Evolutionary conservation across 1,140 invertebrate species (phyloP), one percentile per base, ranked within the genome.

Genomic region (Streblospio benedicti): DNA sequence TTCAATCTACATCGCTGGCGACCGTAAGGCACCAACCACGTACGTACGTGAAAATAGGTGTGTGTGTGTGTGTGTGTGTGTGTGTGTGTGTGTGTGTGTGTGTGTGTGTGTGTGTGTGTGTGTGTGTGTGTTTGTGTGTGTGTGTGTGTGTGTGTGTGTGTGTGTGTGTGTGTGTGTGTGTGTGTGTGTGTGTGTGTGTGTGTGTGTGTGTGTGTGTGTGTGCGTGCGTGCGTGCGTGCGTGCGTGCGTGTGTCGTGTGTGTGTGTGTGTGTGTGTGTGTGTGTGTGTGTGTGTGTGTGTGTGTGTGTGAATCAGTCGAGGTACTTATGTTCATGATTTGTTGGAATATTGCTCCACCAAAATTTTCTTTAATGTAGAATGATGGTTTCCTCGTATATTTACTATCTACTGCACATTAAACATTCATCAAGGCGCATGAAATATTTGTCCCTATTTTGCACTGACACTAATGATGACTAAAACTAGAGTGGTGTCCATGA

Each of bases 51-150:
- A 4, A 45, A 4, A 12, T 45, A 12, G 14, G 43, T 4, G 25
- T 45, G 43, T 45, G 43, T 12, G 43, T 45, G 12, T 45, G 43
- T 45, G 43, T 45, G 43, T 45, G 43, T 45, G 25, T 45, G 43
- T 45, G 43, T 45, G 43, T 45, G 43, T 4, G 12, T 45, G 43
- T 45, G 43, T 45, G 43, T 45, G 25, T 45, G 43, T 45, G 43
- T 45, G 43, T 45, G 43, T 45, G 43, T 45, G 43, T 45, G 43
- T 45, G 43, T 45, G 43, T 45, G 43, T 45, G 43, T 45, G 43
- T 45, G 43, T 45, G 43, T 45, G 43, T 45, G 43, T 45, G 43
- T 45, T 18, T 45, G 43, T 45, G 43, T 45, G 43, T 45, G 43
- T 45, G 43, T 45, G 43, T 45, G 43, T 45, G 43, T 45, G 43